Base-by-base conservation (phyloP, 37 sponge, comb jelly and placozoan species). In the Haliclona indistincta region DNA sequence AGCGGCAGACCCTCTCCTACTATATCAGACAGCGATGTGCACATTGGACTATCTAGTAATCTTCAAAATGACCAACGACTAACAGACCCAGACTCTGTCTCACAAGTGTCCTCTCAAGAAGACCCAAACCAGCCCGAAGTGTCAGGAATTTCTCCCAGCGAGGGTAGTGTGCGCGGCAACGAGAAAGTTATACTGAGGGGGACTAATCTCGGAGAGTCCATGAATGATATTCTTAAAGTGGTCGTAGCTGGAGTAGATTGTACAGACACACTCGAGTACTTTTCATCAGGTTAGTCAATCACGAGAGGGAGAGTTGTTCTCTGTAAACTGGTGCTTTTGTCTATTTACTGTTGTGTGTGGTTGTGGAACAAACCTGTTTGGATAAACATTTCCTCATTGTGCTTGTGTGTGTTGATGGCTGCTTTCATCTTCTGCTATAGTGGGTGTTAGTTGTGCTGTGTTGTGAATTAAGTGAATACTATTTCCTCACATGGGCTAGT, bases 241-340 rank as follows among this genome's bases (percentile, higher is more conserved):
- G 26, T 84, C 22, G 55, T 95, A 30, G 90, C 79, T 26, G 88
- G 70, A 29, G 82, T 95, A 20, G 96, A 95, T 72, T 95, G 96
- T 60, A 88, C 88, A 1, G 49, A 35, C n/a, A 58, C 70, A 42
- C 32, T 95, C 67, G 96, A 95, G 49, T 95, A 88, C 73, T 44
- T 81, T 36, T 93, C 94, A 15, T 43, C 86, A 64, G 65, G 88
- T 88, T 29, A 80, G n/a, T n/a, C n/a, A n/a, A n/a, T n/a, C n/a
- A n/a, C n/a, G n/a, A n/a, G n/a, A n/a, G n/a, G n/a, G n/a, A n/a
- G n/a, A n/a, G n/a, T n/a, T n/a, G n/a, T n/a, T n/a, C n/a, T n/a
- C n/a, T n/a, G n/a, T n/a, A n/a, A n/a, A n/a, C n/a, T n/a, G n/a
- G n/a, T n/a, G n/a, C n/a, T n/a, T n/a, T n/a, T n/a, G n/a, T n/a